A percentile compares a stretch with the other conserved stretches of the same genome.
These are phyloP conservation scores for Picus viridis DNA, from an alignment of 2,797 vertebrate genomes.

Conservation along the genomic window DNA sequence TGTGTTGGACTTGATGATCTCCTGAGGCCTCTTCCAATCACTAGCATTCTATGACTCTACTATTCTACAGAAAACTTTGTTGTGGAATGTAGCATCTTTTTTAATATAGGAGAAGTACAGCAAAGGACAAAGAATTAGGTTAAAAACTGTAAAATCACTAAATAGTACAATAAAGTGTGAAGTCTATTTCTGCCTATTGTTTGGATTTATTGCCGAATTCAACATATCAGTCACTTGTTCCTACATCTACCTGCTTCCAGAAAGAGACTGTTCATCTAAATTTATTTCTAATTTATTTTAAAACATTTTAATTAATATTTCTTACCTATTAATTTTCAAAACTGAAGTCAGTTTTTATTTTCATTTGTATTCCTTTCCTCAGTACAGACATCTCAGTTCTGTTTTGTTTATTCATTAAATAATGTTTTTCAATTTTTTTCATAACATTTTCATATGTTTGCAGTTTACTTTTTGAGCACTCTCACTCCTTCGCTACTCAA, in stretches of 20 bases:
- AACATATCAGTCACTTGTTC: constrained; percentile 1
- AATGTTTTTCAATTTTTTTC: not conserved
- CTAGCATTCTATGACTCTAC: too few species aligned
- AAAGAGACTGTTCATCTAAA: not conserved
- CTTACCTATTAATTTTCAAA: not conserved
- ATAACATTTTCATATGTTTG: not conserved
- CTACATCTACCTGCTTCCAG: not conserved
- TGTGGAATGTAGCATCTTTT: not conserved
- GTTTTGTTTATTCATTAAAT: not conserved
- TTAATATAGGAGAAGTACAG: not conserved
- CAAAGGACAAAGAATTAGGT: not conserved
- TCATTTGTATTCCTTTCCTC: not conserved
- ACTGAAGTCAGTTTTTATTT: not conserved
- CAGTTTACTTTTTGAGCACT: not conserved
- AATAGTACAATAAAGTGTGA: not conserved
- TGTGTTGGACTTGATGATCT: too few species aligned
- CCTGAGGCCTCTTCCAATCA: too few species aligned
- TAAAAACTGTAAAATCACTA: not conserved
- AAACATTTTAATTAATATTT: constrained; percentile 24
- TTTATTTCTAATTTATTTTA: constrained; percentile 47
- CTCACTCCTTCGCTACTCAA: not conserved
- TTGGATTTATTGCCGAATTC: constrained; percentile 5
- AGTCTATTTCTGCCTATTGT: not conserved
- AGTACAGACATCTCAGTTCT: not conserved
- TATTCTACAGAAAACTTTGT: not conserved